These are phyloP conservation scores for Carcina quercana DNA, from an alignment of 2,888 invertebrate species.

Conservation along the genomic window DNA sequence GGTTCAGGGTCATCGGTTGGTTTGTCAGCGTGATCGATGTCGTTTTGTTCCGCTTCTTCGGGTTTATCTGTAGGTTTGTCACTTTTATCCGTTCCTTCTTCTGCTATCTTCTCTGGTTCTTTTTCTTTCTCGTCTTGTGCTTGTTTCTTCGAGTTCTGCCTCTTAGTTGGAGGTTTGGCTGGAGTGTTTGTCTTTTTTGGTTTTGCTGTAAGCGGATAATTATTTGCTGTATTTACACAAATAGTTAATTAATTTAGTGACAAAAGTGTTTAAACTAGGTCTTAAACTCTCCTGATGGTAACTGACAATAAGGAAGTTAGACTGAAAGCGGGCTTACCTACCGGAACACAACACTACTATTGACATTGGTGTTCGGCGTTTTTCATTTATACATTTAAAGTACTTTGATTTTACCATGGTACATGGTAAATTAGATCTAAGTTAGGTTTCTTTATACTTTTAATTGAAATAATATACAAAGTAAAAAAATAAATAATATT, in stretches of 20 bases:
- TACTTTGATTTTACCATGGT: too few species aligned
- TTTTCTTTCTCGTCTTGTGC: conserved; percentile 28
- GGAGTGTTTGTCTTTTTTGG: conserved; percentile 34
- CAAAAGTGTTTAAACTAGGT: too few species aligned
- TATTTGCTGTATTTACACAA: background rate
- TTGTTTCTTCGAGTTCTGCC: conserved; percentile 48
- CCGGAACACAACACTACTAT: too few species aligned
- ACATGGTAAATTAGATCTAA: too few species aligned
- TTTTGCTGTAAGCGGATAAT: conserved; percentile 24
- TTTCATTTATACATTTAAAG: too few species aligned
- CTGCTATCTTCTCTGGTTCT: conserved; percentile 8
- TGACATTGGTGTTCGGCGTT: too few species aligned
- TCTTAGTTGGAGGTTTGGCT: conserved; percentile 35
- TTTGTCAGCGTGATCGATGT: conserved; percentile 6
- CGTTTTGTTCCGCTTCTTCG: conserved; percentile 2
- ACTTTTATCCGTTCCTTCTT: conserved; percentile 11
- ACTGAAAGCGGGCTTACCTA: too few species aligned
- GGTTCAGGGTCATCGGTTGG: conserved; percentile 6
- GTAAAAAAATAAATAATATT: too few species aligned
- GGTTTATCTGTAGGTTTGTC: conserved; percentile 4
- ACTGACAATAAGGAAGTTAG: too few species aligned
- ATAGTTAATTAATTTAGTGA: background rate
- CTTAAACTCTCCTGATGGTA: too few species aligned
- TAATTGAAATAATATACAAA: too few species aligned
- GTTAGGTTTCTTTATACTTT: too few species aligned